Conservation (phyloP, 2,113 vertebrate species). For the Tupaia chinensis region DNA sequence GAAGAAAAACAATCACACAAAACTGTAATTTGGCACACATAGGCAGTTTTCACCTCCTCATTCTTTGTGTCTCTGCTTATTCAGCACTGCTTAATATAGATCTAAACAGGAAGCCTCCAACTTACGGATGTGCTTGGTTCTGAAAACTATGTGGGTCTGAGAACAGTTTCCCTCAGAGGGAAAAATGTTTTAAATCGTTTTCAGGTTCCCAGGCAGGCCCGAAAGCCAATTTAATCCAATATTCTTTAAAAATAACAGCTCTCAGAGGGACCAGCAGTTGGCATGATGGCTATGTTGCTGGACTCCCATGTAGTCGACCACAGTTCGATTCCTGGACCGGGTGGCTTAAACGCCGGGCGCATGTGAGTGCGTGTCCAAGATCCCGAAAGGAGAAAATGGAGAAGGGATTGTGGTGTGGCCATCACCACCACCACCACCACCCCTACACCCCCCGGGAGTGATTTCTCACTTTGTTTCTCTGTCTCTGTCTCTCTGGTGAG, state of each 20-base stretch:
- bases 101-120: conserved; percentile 4
- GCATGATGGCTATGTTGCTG: too few species aligned
- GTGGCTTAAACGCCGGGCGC: too few species aligned
- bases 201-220: not conserved
- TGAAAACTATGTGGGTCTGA: conserved; percentile 35
- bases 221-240: not conserved
- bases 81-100: not conserved
- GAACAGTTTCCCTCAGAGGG: not conserved
- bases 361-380: too few species aligned
- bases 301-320: too few species aligned
- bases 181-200: conserved; percentile 1
- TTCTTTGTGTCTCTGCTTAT: not conserved
- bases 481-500: too few species aligned
- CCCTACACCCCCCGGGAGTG: too few species aligned
- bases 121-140: not conserved
- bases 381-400: too few species aligned
- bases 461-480: too few species aligned
- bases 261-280: too few species aligned
- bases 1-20: not conserved
- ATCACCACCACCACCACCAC: too few species aligned
- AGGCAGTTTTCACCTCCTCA: not conserved
- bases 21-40: not conserved
- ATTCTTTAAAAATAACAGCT: not conserved
- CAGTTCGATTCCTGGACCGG: too few species aligned
- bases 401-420: too few species aligned